Base-by-base conservation (phyloP, 2,888 invertebrate genomes). In the Alloplasta piceator region DNA sequence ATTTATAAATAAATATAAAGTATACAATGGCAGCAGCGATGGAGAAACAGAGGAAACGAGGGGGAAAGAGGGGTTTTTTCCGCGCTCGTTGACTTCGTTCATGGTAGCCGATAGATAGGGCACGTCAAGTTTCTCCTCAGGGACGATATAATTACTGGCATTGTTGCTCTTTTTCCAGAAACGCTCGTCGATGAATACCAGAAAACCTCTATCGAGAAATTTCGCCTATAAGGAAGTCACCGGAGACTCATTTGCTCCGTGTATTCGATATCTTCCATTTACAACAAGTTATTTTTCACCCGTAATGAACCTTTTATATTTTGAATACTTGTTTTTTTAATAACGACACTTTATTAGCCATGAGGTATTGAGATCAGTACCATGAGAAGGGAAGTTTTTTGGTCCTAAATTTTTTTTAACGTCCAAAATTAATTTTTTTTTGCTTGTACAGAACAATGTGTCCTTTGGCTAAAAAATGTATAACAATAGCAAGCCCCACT, bases 1-100 rank as follows among this genome's bases (percentile, higher is more conserved):
- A 78, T 78, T 74, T 75, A 78, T 78, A 82, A 78, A 81, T 78
- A 81, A 78, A 78, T 60, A 81, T 61, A 81, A 70, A 26, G 41
- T 48, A 26, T 26, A 26, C 26, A 26, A 26, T 16, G 16, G 26
- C 56, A 74, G 16, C 50, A 67, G 52, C 4, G 14, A 52, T 26
- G 26, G 52, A 4, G 12, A 52, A 14, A 52, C 14, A 16, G 52
- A n/a, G n/a, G n/a, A n/a, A n/a, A n/a, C 6, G 50, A 50, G 12
- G 14, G 12, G 14, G 14, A 52, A 5, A 67, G 9, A 41, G 55
- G 41, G 48, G 73, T 73, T 72, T 36, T 26, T 26, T 26, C 3
- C 26, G 46, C 46, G 48, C 80, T 80, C 61, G 72, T 43, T 78
- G 56, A 39, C 66, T 71, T 67, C 66, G 60, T 66, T 74, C 64